Evolutionary conservation across 2,888 invertebrate species (phyloP), one percentile per base, ranked within the genome.

Genomic region (Cryptus armator): DNA sequence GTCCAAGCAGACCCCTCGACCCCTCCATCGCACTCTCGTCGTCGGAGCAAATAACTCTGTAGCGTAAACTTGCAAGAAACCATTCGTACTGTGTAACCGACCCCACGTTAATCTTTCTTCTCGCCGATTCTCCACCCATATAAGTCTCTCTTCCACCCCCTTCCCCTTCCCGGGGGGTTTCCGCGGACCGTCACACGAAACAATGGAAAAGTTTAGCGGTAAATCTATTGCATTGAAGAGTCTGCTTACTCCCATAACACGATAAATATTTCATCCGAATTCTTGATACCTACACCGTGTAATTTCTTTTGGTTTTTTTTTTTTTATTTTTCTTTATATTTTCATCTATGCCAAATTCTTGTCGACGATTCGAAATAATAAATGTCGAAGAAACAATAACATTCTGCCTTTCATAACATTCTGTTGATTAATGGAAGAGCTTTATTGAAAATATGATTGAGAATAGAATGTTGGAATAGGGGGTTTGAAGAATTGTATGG

Each of bases 391-490:
- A 70, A 70, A 48, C 29, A 62, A 48, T 51, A 29, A n/a, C n/a
- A n/a, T n/a, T n/a, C n/a, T n/a, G 48, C 29, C 24, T 32, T 43
- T 62, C 19, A 67, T 6, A 68, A 14, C 53, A 37, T 53, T 6
- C 48, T 7, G 29, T 81, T 37, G 74, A 81, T 81, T 64, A 81
- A 84, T 64, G 67, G 16, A 19, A 14, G 37, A 44, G 32, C 68
- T 84, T 78, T 66, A 77, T 81, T 62, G 68, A 68, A 77, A 84
- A 56, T 84, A 66, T 66, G 76, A 81, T 84, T 74, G 62, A 81
- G 68, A 68, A 62, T 77, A 74, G 67, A 74, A 74, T 29, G 62
- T 46, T 62, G 67, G 16, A 51, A 62, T 29, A 24, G 62, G 67
- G 6, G 56, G 29, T 43, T 72, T 10, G n/a, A 29, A n/a, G 48